Evolutionary conservation across 2,888 invertebrate genomes (phyloP).

Genomic region (Athalia circularis): DNA sequence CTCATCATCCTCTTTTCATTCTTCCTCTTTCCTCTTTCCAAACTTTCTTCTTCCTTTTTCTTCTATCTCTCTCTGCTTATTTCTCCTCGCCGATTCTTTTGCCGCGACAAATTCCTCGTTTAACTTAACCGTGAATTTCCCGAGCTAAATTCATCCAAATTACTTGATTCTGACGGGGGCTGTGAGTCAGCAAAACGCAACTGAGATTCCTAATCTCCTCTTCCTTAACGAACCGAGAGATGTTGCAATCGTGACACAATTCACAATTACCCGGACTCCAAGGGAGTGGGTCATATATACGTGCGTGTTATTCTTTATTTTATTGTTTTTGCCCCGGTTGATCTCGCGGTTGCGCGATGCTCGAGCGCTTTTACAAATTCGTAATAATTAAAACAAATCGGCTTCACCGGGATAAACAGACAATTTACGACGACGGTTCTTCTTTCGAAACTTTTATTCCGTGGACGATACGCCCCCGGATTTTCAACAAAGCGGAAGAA

Average conservation of each 20-base stretch:
- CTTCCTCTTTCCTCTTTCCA: background rate
- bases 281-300: background rate
- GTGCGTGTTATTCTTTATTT: background rate
- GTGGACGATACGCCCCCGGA: background rate
- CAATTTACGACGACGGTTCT: background rate
- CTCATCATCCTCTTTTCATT: background rate
- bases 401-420: background rate
- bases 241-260: constrained; percentile 31
- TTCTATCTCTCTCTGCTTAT: background rate
- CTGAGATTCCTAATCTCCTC: constrained; percentile 23
- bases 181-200: constrained; percentile 16
- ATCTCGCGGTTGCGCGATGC: background rate
- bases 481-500: background rate
- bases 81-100: constrained; percentile 8
- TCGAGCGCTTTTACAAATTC: background rate
- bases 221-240: constrained; percentile 13
- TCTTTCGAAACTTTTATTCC: background rate
- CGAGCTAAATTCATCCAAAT: constrained; percentile 19
- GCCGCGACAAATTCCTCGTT: constrained; percentile 24
- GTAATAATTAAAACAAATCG: background rate
- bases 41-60: background rate
- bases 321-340: background rate
- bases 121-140: constrained; percentile 25
- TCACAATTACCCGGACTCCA: background rate
- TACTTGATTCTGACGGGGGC: background rate